phyloP scores from a whole-genome alignment of 2,888 invertebrate species.

The Limnephilus auricula region DNA sequence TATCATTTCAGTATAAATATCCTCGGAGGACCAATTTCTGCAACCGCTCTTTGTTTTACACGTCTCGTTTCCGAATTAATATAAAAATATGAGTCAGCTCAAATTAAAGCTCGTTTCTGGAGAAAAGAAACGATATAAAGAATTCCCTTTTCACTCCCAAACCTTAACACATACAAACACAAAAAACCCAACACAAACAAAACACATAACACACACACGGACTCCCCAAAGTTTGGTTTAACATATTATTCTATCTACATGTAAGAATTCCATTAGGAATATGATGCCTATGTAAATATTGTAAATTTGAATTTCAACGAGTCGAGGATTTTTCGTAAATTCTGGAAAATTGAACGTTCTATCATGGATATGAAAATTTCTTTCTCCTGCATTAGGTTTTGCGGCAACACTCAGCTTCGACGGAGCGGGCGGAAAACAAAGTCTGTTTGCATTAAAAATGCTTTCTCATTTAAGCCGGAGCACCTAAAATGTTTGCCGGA shows the following conservation, averaged over 20 bases:
- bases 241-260: not conserved
- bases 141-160: not conserved
- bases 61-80: not conserved
- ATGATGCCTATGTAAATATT: constrained; percentile 7
- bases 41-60: not conserved
- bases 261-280: not conserved
- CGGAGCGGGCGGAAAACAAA: not conserved
- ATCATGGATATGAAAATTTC: not conserved
- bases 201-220: not conserved
- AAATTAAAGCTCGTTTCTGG: not conserved
- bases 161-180: not conserved
- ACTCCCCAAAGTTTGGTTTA: not conserved
- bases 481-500: not conserved
- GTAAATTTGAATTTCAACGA: constrained; percentile 8
- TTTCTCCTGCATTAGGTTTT: not conserved
- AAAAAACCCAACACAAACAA: not conserved
- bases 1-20: not conserved
- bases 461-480: not conserved
- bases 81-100: not conserved
- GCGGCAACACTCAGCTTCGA: not conserved
- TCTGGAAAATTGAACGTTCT: not conserved
- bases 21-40: not conserved
- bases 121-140: not conserved
- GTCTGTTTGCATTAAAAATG: not conserved
- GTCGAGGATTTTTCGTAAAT: not conserved